phyloP scores from a whole-genome alignment of 2,113 vertebrate genomes.

The Stigmatopora argus region DNA sequence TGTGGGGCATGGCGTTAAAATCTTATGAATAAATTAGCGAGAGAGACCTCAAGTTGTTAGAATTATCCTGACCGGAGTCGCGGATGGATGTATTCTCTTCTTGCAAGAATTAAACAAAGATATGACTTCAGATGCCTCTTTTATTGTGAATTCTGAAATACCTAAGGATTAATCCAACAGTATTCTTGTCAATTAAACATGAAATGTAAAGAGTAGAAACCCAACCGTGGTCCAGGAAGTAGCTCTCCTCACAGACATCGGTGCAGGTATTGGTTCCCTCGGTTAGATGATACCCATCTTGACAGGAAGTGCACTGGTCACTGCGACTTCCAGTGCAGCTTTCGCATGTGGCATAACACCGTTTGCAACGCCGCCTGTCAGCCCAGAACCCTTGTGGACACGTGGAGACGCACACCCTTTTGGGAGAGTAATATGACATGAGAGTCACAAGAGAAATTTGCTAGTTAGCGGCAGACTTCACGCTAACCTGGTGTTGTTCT shows the following conservation, averaged over 20 bases:
- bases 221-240: slow-evolving; percentile 85
- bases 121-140: too few species aligned
- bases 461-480: background rate
- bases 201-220: background rate
- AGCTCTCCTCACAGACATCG: slow-evolving; percentile 77
- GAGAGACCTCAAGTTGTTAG: too few species aligned
- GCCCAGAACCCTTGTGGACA: slow-evolving; percentile 87
- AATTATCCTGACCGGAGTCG: too few species aligned
- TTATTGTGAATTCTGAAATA: too few species aligned
- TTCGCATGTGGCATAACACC: slow-evolving; percentile 84
- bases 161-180: too few species aligned
- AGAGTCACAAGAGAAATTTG: background rate
- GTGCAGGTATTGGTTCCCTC: slow-evolving; percentile 81
- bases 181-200: background rate
- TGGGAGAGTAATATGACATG: slow-evolving; percentile 5
- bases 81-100: too few species aligned
- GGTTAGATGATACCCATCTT: slow-evolving; percentile 79
- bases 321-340: slow-evolving; percentile 83
- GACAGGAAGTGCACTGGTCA: slow-evolving; percentile 86
- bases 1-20: too few species aligned
- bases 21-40: too few species aligned
- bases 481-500: slow-evolving; percentile 86
- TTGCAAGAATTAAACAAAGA: too few species aligned
- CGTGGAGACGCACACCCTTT: slow-evolving; percentile 81
- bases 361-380: slow-evolving; percentile 87